Evolutionary conservation across 2,113 vertebrate species (phyloP).

Genomic region (Epinephelus cyanopodus): DNA sequence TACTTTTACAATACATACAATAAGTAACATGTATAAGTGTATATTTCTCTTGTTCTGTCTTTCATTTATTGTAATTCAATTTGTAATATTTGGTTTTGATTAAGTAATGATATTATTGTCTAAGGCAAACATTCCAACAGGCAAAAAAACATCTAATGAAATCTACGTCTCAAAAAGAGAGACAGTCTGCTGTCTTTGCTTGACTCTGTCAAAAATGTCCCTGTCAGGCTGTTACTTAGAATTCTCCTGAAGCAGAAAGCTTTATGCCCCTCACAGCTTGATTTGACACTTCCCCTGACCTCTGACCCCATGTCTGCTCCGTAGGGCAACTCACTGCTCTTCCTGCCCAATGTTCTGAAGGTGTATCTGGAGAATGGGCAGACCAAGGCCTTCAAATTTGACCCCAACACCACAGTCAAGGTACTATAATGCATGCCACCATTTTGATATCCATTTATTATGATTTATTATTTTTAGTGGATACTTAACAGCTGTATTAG

Average conservation of each 20-base stretch:
- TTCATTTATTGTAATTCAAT: not conserved
- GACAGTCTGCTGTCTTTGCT: not conserved
- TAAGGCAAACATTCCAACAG: not conserved
- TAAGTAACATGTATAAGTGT: no score
- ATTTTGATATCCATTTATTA: not conserved
- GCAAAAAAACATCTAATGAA: not conserved
- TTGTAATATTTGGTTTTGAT: not conserved
- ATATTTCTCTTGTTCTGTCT: not conserved
- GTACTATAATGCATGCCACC: constrained; percentile 75
- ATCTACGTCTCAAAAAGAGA: not conserved
- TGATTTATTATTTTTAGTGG: not conserved
- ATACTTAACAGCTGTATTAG: not conserved
- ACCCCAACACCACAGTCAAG: constrained; percentile 94
- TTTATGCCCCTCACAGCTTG: not conserved
- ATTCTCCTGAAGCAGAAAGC: constrained; percentile 12
- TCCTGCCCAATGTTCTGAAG: constrained; percentile 96
- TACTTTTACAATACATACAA: no score
- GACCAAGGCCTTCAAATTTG: constrained; percentile 98
- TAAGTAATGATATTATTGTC: not conserved
- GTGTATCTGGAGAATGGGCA: constrained; percentile 98
- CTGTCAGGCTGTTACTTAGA: constrained; percentile 1
- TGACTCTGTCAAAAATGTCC: not conserved
- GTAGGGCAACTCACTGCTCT: constrained; percentile 96
- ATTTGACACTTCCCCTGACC: constrained; percentile 28
- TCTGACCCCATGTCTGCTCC: constrained; percentile 20